Evolutionary conservation across 2,888 invertebrate genomes (phyloP).

Genomic region (Neoaliturus tenellus): DNA sequence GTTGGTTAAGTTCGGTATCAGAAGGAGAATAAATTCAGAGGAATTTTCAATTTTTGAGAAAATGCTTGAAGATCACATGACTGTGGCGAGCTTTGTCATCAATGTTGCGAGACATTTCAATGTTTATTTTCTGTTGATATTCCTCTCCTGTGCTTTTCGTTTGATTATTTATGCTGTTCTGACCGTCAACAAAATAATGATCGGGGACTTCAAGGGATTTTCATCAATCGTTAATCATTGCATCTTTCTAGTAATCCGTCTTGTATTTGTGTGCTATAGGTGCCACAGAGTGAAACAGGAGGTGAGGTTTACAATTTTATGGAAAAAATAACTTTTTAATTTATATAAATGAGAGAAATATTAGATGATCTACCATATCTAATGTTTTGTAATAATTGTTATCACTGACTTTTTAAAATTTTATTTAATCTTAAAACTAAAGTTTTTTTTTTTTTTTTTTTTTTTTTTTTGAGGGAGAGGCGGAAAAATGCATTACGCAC

Average conservation of each 20-base stretch:
- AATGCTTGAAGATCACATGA: not conserved
- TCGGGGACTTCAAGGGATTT: not conserved
- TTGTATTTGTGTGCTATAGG: not conserved
- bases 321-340: no score
- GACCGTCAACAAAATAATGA: not conserved
- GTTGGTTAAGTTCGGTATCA: not conserved
- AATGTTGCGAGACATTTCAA: not conserved
- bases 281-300: constrained; percentile 1
- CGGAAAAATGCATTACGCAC: no score
- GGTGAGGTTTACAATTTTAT: no score
- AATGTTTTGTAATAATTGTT: no score
- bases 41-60: not conserved
- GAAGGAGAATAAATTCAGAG: not conserved
- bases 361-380: no score
- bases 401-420: no score
- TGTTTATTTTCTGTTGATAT: not conserved
- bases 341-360: no score
- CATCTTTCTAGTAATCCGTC: not conserved
- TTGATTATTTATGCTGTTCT: not conserved
- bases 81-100: not conserved
- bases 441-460: no score
- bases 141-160: not conserved
- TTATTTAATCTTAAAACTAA: no score
- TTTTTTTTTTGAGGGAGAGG: no score
- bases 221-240: not conserved